phyloP scores from a whole-genome alignment of 2,113 vertebrate species.

The Lepus europaeus region DNA sequence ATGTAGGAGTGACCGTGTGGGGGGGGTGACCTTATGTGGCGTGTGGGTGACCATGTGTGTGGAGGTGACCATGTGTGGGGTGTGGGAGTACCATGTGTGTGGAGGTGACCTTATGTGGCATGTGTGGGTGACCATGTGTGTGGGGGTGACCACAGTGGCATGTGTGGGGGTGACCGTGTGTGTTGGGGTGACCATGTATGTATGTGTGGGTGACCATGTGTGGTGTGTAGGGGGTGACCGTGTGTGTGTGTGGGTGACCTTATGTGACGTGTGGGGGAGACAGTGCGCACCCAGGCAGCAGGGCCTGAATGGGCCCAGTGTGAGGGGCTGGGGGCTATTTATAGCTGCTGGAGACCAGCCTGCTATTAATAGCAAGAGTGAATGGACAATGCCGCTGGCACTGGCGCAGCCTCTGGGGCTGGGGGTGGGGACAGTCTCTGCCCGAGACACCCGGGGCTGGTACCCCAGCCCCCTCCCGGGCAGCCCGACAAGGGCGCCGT shows the following conservation, averaged over 20 bases:
- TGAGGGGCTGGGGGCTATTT: conserved; percentile 67
- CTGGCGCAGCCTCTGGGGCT: neutral
- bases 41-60: too few relatives aligned
- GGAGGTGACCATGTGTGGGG: too few relatives aligned
- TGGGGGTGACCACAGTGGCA: too few relatives aligned
- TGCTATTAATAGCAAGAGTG: conserved; percentile 67
- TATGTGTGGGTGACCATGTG: too few relatives aligned
- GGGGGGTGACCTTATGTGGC: too few relatives aligned
- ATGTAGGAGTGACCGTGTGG: neutral
- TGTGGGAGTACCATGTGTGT: too few relatives aligned
- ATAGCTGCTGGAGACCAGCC: neutral
- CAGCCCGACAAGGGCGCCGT: conserved; percentile 46
- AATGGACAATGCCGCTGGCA: conserved; percentile 39
- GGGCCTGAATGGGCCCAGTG: conserved; percentile 50
- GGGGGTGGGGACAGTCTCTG: neutral
- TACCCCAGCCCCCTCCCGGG: conserved; percentile 21
- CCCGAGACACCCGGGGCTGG: conserved; percentile 63
- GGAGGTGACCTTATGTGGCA: neutral
- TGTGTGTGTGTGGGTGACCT: too few relatives aligned
- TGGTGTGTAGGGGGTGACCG: too few relatives aligned
- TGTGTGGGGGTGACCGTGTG: too few relatives aligned
- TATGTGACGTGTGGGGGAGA: too few relatives aligned
- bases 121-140: too few relatives aligned
- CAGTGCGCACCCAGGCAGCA: neutral
- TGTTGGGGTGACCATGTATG: too few relatives aligned